These are phyloP conservation scores for Notoglanidium macrostoma DNA, from an alignment of 2,797 vertebrate genomes.

Conservation along the genomic window DNA sequence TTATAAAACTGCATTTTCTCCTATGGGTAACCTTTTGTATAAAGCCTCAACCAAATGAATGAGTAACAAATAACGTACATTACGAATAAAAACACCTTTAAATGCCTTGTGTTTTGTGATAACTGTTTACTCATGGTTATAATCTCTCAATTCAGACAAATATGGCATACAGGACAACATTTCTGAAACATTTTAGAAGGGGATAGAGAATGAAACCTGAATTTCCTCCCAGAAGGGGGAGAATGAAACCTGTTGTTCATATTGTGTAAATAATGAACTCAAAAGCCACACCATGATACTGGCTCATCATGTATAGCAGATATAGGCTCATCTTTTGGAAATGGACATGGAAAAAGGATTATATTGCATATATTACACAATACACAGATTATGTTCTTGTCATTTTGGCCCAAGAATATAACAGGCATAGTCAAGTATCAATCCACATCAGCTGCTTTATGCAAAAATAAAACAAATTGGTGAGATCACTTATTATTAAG, in stretches of 20 bases:
- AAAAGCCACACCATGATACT: not conserved
- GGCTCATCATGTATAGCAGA: not conserved
- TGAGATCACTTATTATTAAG: not conserved
- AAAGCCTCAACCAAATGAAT: constrained; percentile 57
- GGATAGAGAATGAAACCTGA: not conserved
- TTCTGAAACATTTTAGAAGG: not conserved
- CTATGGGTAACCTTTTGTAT: constrained; percentile 56
- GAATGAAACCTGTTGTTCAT: not conserved
- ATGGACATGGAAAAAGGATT: not conserved
- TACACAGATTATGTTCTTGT: not conserved
- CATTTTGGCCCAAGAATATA: not conserved
- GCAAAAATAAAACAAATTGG: constrained; percentile 5
- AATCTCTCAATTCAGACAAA: not conserved
- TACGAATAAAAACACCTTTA: constrained; percentile 54
- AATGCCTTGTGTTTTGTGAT: constrained; percentile 31
- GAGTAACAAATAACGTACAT: constrained; percentile 53
- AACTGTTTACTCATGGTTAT: constrained; percentile 4
- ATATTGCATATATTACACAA: not conserved
- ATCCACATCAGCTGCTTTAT: not conserved
- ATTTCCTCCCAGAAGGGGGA: too few species aligned
- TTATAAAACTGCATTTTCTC: constrained; percentile 59
- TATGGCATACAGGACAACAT: not conserved
- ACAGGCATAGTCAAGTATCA: not conserved
- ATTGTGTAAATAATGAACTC: not conserved
- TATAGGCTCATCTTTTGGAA: not conserved